These are phyloP conservation scores for Erynnis tages DNA, from an alignment of 2,888 invertebrate genomes.

Conservation along the genomic window DNA sequence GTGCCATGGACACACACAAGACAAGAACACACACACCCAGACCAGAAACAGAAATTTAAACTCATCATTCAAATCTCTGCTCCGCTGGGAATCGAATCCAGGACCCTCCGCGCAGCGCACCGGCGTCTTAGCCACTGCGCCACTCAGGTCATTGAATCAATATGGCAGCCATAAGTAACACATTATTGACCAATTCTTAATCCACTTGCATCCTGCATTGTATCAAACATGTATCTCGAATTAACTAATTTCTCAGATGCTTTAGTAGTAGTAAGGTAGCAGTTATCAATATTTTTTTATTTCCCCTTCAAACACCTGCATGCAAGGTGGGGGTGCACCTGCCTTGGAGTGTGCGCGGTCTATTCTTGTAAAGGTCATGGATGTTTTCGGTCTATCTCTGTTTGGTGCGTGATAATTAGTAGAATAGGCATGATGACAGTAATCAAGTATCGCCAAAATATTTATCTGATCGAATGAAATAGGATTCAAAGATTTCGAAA, in stretches of 20 bases:
- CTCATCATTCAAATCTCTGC: too few species aligned
- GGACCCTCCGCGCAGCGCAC: too few species aligned
- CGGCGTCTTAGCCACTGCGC: too few species aligned
- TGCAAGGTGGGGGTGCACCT: slow-evolving; percentile 1
- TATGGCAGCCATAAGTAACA: too few species aligned
- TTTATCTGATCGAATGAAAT: too few species aligned
- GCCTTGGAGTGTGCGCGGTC: slow-evolving; percentile 1
- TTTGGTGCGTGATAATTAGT: not conserved
- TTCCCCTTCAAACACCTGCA: not conserved
- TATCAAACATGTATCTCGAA: not conserved
- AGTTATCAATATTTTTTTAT: not conserved
- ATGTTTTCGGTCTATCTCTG: not conserved
- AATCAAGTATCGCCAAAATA: too few species aligned
- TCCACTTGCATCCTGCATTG: not conserved
- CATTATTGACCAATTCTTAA: not conserved
- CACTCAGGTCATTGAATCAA: too few species aligned
- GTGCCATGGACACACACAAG: too few species aligned
- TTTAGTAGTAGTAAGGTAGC: not conserved
- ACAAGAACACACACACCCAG: too few species aligned
- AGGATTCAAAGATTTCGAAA: too few species aligned
- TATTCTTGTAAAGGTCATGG: slow-evolving; percentile 12
- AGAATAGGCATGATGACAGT: not conserved
- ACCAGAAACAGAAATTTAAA: too few species aligned
- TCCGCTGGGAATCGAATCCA: too few species aligned
- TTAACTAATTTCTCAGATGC: not conserved